Evolutionary conservation across 1,140 invertebrate species (phyloP).

Genomic region (Bombus terrestris): DNA sequence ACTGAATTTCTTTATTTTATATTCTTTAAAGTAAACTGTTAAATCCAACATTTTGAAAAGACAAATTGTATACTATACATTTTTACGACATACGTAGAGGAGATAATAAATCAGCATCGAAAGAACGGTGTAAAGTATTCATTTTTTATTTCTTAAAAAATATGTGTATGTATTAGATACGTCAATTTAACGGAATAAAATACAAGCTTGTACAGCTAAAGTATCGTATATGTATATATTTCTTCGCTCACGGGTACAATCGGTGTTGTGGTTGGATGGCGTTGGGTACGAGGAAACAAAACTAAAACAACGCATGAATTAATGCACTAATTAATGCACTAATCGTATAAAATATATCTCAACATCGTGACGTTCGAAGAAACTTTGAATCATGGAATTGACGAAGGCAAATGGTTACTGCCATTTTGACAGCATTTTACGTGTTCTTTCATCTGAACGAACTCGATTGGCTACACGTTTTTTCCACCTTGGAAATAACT

Average conservation of each 20-base stretch:
- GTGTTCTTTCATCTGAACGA: background rate
- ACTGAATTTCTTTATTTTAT: background rate
- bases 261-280: background rate
- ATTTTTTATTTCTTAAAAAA: constrained; percentile 47
- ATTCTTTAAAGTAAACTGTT: background rate
- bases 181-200: constrained; percentile 40
- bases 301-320: constrained; percentile 36
- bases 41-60: background rate
- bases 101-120: background rate
- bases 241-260: constrained; percentile 25
- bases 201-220: constrained; percentile 34
- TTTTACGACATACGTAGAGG: background rate
- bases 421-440: background rate
- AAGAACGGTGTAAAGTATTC: constrained; percentile 3
- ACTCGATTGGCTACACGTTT: background rate
- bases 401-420: background rate
- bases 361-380: background rate
- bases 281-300: constrained; percentile 1
- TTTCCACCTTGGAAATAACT: constrained; percentile 11
- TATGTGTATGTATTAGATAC: constrained; percentile 31
- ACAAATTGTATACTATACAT: no score
- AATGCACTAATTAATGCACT: constrained; percentile 35
- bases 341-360: constrained; percentile 31
- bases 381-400: constrained; percentile 26
- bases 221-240: constrained; percentile 38